These are phyloP conservation scores for Sipha flava DNA, from an alignment of 1,140 invertebrate genomes.

Conservation along the genomic window DNA sequence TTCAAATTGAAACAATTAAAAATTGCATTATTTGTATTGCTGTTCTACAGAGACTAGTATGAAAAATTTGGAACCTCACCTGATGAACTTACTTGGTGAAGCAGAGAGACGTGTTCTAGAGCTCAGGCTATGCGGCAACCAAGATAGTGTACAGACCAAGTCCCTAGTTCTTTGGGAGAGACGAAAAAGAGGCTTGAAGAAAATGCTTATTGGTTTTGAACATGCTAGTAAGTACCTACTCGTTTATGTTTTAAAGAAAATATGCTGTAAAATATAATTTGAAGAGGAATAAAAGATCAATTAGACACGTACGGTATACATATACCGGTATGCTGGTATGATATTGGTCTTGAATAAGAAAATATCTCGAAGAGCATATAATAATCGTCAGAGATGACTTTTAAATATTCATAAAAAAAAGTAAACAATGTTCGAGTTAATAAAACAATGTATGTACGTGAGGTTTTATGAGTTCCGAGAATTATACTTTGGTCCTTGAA, in stretches of 20 bases:
- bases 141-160: constrained; percentile 48
- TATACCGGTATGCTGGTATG: no score
- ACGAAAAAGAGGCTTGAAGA: constrained; percentile 67
- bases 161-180: constrained; percentile 81
- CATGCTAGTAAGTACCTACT: constrained; percentile 55
- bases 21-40: constrained; percentile 33
- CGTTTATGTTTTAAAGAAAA: background rate
- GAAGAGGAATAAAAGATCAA: background rate
- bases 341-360: background rate
- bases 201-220: constrained; percentile 60
- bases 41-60: constrained; percentile 55
- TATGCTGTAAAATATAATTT: no score
- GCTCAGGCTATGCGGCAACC: constrained; percentile 56
- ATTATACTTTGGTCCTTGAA: background rate
- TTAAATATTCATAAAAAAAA: background rate
- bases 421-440: background rate
- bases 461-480: background rate
- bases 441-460: background rate
- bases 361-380: background rate
- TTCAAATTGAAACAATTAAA: background rate
- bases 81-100: constrained; percentile 67
- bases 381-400: background rate
- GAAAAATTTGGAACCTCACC: constrained; percentile 60
- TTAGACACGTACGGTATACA: background rate
- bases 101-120: constrained; percentile 68